Conservation (phyloP, 2,113 vertebrate genomes). For the Macaca fascicularis region T2T-MFA8v1.1 NC_088386.1:78907501-78908000, state of each 20-base stretch:
- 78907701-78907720: background rate
- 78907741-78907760: background rate
- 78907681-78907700: conserved; percentile 4
- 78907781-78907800: background rate
- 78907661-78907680: background rate
- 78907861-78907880: background rate
- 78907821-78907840: conserved; percentile 2
- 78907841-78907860: background rate
- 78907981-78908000: too few relatives aligned
- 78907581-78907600: background rate
- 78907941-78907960: too few relatives aligned
- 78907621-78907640: background rate
- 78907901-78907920: conserved; percentile 14
- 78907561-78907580: background rate
- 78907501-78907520: background rate
- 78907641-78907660: background rate
- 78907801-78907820: background rate
- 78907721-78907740: background rate
- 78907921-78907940: too few relatives aligned
- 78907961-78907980: too few relatives aligned
- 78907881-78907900: background rate
- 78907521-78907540: background rate
- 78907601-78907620: background rate
- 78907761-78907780: background rate
- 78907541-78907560: background rate